Conservation (phyloP, 2,888 invertebrate species). For the Drosophila mayaguana region DNA sequence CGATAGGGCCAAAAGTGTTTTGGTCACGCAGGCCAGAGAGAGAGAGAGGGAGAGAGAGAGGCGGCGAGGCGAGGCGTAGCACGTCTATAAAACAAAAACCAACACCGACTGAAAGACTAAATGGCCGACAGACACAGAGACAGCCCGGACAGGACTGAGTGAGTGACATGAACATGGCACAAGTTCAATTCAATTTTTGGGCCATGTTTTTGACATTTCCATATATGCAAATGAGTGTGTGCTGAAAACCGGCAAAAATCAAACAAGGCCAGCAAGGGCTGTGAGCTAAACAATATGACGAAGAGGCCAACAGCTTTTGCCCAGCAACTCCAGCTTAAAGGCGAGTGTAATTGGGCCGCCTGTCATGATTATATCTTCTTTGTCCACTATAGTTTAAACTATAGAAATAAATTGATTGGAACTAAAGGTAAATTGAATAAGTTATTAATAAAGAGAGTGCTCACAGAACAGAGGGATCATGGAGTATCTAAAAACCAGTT, state of each 20-base stretch:
- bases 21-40: conserved; percentile 54
- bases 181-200: conserved; percentile 79
- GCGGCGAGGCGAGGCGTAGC: background rate
- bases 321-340: background rate
- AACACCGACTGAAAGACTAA: conserved; percentile 23
- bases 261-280: conserved; percentile 30
- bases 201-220: conserved; percentile 79
- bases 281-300: conserved; percentile 10
- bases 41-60: background rate
- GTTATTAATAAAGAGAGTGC: background rate
- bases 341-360: background rate
- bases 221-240: conserved; percentile 76
- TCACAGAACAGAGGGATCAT: background rate
- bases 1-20: conserved; percentile 68
- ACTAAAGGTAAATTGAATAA: background rate
- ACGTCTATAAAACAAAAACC: conserved; percentile 63
- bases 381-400: background rate
- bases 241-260: conserved; percentile 69
- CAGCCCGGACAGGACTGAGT: conserved; percentile 24
- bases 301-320: background rate
- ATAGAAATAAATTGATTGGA: background rate
- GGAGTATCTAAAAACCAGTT: background rate
- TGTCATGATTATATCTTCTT: background rate
- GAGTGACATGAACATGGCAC: conserved; percentile 61
- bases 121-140: conserved; percentile 21